A percentile compares a stretch with the other conserved stretches of the same genome.
These are phyloP conservation scores for Leguminivora glycinivorella DNA, from an alignment of 1,140 invertebrate genomes.

Conservation along the genomic window DNA sequence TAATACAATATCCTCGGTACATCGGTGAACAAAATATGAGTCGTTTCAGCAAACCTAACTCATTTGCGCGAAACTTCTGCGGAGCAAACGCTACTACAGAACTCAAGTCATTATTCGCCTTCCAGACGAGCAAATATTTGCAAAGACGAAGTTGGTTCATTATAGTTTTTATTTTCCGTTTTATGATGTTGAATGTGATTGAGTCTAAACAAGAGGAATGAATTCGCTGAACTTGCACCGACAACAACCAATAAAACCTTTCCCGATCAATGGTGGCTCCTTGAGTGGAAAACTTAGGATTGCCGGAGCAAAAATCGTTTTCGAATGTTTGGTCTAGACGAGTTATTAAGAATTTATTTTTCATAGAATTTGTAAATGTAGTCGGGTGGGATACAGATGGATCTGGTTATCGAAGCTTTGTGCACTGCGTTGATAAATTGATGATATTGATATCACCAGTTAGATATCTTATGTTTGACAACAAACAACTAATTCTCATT, in stretches of 20 bases:
- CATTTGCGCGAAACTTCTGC: constrained; percentile 35
- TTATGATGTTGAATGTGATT: constrained; percentile 58
- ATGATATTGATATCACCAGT: constrained; percentile 2
- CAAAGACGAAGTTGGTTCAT: constrained; percentile 62
- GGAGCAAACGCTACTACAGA: constrained; percentile 28
- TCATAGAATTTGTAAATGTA: constrained; percentile 61
- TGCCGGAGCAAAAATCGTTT: constrained; percentile 59
- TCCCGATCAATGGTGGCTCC: constrained; percentile 53
- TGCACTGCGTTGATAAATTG: neutral
- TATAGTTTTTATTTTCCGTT: constrained; percentile 63
- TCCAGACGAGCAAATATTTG: constrained; percentile 64
- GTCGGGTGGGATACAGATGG: constrained; percentile 34
- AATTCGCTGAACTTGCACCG: constrained; percentile 48
- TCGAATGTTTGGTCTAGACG: constrained; percentile 71
- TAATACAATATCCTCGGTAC: constrained; percentile 19
- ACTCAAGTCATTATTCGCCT: constrained; percentile 43
- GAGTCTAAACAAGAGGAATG: constrained; percentile 64
- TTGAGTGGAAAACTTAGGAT: constrained; percentile 66
- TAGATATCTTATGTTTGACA: neutral
- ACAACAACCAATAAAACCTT: constrained; percentile 59
- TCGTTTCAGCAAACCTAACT: constrained; percentile 37
- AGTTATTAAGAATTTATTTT: constrained; percentile 73
- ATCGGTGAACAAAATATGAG: constrained; percentile 35
- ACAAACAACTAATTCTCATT: neutral
- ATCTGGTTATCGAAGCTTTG: constrained; percentile 9